Evolutionary conservation across 2,113 vertebrate species (phyloP).

Genomic region (Menura novaehollandiae): DNA sequence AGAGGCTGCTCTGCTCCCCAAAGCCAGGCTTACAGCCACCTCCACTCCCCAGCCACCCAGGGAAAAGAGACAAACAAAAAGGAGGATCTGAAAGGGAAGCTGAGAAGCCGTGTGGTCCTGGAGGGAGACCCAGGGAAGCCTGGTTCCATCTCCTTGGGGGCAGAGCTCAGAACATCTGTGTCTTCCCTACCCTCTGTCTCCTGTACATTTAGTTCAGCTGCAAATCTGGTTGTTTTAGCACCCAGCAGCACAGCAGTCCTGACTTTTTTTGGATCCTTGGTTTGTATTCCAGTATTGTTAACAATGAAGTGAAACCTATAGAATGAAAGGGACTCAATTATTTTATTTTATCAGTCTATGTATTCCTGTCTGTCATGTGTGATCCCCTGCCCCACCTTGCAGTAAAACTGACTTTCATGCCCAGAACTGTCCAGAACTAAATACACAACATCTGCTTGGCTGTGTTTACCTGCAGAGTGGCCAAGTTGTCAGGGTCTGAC

Average conservation of each 20-base stretch:
- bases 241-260: neutral
- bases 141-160: neutral
- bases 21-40: neutral
- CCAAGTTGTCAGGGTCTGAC: neutral
- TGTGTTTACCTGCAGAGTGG: neutral
- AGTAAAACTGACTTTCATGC: neutral
- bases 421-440: neutral
- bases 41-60: neutral
- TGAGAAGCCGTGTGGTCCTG: neutral
- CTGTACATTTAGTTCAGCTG: neutral
- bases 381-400: neutral
- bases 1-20: neutral
- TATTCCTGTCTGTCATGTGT: neutral
- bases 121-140: neutral
- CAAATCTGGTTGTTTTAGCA: neutral
- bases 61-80: neutral
- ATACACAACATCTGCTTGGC: neutral
- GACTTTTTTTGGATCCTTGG: neutral
- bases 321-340: neutral
- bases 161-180: neutral
- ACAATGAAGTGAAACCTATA: neutral
- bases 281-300: neutral
- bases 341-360: neutral
- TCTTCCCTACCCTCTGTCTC: neutral
- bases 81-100: neutral